Conservation (phyloP, 2,797 vertebrate species). For the Pseudotriccus pelzelni region DNA sequence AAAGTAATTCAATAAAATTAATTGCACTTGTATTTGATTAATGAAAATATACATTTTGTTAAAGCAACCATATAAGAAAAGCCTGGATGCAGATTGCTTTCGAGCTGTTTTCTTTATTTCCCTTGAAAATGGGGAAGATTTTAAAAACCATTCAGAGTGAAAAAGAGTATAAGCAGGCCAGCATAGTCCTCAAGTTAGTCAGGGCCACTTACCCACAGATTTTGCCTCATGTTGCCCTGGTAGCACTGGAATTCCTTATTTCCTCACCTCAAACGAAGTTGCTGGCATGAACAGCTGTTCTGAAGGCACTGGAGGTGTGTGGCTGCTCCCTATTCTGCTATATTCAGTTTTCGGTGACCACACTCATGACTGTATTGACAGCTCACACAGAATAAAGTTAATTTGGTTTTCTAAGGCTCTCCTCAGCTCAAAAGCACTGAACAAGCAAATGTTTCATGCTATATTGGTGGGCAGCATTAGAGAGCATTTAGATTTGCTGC, state of each 20-base stretch:
- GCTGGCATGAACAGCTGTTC: not conserved
- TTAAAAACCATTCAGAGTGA: not conserved
- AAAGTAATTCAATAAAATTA: constrained; percentile 72
- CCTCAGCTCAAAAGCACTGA: not conserved
- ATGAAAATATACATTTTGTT: constrained; percentile 69
- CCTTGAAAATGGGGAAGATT: not conserved
- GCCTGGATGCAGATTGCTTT: not conserved
- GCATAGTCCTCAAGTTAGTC: not conserved
- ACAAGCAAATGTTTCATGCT: not conserved
- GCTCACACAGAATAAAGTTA: not conserved
- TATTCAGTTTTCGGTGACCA: not conserved
- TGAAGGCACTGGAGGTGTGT: not conserved
- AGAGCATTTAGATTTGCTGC: not conserved
- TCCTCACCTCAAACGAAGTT: not conserved
- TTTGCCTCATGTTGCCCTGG: not conserved
- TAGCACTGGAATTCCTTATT: not conserved
- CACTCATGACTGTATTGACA: not conserved
- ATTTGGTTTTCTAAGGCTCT: not conserved
- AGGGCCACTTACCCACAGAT: not conserved
- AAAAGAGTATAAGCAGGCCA: not conserved
- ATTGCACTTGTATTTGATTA: constrained; percentile 77
- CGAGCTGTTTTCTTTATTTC: not conserved
- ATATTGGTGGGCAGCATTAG: not conserved
- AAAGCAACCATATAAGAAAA: constrained; percentile 41
- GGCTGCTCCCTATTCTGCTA: not conserved